These are phyloP conservation scores for Etia nguti DNA, from an alignment of 2,113 vertebrate genomes.

Conservation along the genomic window DNA sequence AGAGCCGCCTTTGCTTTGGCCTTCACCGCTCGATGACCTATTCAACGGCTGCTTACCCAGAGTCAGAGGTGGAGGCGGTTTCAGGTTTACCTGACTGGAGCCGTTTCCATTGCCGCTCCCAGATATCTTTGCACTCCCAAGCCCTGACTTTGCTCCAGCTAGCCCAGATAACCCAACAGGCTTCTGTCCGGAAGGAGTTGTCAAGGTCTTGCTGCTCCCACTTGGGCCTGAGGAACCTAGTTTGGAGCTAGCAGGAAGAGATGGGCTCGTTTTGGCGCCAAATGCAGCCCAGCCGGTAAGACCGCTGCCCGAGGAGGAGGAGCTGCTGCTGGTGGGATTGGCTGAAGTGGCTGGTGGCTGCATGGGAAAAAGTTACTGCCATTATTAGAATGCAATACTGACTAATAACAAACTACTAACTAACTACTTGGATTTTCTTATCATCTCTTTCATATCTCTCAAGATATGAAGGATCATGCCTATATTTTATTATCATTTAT, in stretches of 20 bases:
- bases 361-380: background rate
- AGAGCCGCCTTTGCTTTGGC: constrained; percentile 80
- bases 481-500: background rate
- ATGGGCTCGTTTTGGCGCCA: constrained; percentile 86
- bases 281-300: constrained; percentile 97
- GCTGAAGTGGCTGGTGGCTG: constrained; percentile 81
- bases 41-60: constrained; percentile 89
- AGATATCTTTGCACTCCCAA: constrained; percentile 77
- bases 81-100: constrained; percentile 72
- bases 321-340: constrained; percentile 75
- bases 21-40: constrained; percentile 87
- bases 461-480: background rate
- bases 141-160: constrained; percentile 78
- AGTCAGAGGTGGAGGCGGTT: constrained; percentile 86
- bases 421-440: background rate
- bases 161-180: constrained; percentile 84
- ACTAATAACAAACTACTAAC: background rate
- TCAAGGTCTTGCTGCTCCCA: constrained; percentile 74
- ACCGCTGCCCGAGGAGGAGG: constrained; percentile 83
- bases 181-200: constrained; percentile 81
- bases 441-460: background rate
- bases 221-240: constrained; percentile 76
- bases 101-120: constrained; percentile 67
- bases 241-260: constrained; percentile 81
- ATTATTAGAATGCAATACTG: background rate